These are phyloP conservation scores for Lineus longissimus DNA, from an alignment of 1,140 invertebrate genomes.

Conservation along the genomic window DNA sequence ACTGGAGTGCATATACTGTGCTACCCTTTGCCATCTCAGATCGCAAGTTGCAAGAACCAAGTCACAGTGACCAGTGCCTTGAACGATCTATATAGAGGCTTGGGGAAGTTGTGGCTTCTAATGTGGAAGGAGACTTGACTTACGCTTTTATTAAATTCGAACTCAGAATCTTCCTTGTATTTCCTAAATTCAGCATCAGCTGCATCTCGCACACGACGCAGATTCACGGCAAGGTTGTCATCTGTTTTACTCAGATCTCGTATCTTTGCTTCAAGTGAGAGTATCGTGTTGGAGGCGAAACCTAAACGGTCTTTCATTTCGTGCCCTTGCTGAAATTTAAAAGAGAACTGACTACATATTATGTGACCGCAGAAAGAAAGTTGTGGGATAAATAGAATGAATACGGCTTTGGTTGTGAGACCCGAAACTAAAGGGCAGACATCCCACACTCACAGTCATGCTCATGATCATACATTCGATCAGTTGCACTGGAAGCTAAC, in stretches of 20 bases:
- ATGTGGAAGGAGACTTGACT: slow-evolving; percentile 17
- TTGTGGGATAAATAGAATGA: not conserved
- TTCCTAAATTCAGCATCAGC: slow-evolving; percentile 31
- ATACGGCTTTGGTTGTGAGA: not conserved
- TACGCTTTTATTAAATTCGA: slow-evolving; percentile 33
- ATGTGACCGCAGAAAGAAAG: not conserved
- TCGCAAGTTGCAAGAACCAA: no score
- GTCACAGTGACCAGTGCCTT: no score
- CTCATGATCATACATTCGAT: no score
- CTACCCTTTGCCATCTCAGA: no score
- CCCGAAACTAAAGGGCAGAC: not conserved
- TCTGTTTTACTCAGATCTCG: slow-evolving; percentile 29
- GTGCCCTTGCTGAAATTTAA: slow-evolving; percentile 18
- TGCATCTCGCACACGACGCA: slow-evolving; percentile 33
- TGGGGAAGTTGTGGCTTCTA: no score
- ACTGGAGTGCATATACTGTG: no score
- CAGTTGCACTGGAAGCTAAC: not conserved
- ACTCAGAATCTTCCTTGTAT: slow-evolving; percentile 35
- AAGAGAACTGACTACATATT: not conserved
- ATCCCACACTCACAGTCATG: not conserved
- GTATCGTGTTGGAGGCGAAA: slow-evolving; percentile 29
- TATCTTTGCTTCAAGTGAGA: slow-evolving; percentile 31
- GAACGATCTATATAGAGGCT: no score
- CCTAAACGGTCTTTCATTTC: slow-evolving; percentile 31
- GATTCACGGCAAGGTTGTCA: slow-evolving; percentile 24